Conservation (phyloP, 2,888 invertebrate species). For the Stenodera caucasica region DNA sequence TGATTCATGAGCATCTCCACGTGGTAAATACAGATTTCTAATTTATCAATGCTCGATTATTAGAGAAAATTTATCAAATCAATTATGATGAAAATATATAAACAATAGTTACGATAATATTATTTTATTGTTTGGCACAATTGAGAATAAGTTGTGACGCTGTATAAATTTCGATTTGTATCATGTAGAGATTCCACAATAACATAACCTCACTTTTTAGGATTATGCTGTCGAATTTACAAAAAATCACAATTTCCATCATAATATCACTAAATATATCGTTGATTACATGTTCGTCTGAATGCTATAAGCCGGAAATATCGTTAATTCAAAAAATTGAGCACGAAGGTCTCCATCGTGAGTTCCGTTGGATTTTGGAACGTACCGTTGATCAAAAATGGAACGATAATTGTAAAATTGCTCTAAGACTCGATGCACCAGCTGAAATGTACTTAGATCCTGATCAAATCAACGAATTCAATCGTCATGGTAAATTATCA, state of each 20-base stretch:
- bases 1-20: too few relatives aligned
- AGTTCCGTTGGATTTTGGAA: conserved; percentile 56
- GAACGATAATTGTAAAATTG: conserved; percentile 46
- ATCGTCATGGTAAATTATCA: conserved; percentile 46
- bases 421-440: conserved; percentile 49
- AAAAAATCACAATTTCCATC: neutral
- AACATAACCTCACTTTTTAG: neutral
- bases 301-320: conserved; percentile 47
- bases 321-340: conserved; percentile 55
- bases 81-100: too few relatives aligned
- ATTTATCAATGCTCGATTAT: too few relatives aligned
- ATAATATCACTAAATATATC: neutral
- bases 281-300: neutral
- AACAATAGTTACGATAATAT: too few relatives aligned
- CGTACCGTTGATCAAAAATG: conserved; percentile 39
- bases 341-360: conserved; percentile 58
- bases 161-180: too few relatives aligned
- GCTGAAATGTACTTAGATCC: conserved; percentile 55
- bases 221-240: neutral
- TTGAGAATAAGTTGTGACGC: too few relatives aligned
- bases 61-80: too few relatives aligned
- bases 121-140: too few relatives aligned
- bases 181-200: neutral
- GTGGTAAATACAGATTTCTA: too few relatives aligned
- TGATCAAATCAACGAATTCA: conserved; percentile 55